phyloP scores from a whole-genome alignment of 1,140 invertebrate species.

The Ganaspis sp. region DNA sequence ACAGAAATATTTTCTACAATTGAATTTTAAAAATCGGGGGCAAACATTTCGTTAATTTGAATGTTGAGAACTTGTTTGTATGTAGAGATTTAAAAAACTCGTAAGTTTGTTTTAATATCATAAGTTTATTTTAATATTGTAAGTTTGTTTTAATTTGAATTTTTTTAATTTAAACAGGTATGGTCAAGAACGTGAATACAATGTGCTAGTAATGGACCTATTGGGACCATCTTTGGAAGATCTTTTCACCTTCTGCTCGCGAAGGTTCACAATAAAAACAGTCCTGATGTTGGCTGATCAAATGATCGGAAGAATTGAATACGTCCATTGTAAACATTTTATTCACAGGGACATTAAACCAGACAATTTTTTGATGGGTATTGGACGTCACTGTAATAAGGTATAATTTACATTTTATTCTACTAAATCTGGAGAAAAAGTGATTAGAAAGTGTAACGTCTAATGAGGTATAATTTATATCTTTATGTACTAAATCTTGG shows the following conservation, averaged over 20 bases:
- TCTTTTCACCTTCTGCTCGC: slow-evolving; percentile 97
- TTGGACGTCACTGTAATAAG: slow-evolving; percentile 96
- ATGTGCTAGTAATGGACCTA: slow-evolving; percentile 97
- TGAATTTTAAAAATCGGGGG: too few relatives aligned
- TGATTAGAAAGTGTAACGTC: too few relatives aligned
- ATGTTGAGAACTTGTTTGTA: too few relatives aligned
- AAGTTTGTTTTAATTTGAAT: too few relatives aligned
- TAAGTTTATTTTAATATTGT: slow-evolving; percentile 4
- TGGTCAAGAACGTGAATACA: slow-evolving; percentile 95
- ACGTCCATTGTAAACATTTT: slow-evolving; percentile 96
- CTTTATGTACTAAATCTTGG: too few relatives aligned
- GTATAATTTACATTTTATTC: slow-evolving; percentile 62
- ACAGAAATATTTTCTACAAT: too few relatives aligned
- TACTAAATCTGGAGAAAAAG: too few relatives aligned
- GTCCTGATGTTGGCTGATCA: slow-evolving; percentile 98
- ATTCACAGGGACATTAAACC: slow-evolving; percentile 98
- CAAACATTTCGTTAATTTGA: too few relatives aligned
- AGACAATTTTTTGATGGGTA: slow-evolving; percentile 99
- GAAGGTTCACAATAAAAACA: slow-evolving; percentile 98
- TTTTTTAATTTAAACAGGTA: slow-evolving; percentile 78
- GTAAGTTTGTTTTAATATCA: too few relatives aligned
- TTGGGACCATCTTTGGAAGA: slow-evolving; percentile 97
- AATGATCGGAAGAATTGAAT: slow-evolving; percentile 94
- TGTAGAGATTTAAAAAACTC: too few relatives aligned
- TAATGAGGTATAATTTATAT: not conserved